Percentiles rank a stretch among this genome's conserved stretches.
These are phyloP conservation scores for Diachrysia chrysitis DNA, from an alignment of 2,888 invertebrate genomes.

Conservation along the genomic window DNA sequence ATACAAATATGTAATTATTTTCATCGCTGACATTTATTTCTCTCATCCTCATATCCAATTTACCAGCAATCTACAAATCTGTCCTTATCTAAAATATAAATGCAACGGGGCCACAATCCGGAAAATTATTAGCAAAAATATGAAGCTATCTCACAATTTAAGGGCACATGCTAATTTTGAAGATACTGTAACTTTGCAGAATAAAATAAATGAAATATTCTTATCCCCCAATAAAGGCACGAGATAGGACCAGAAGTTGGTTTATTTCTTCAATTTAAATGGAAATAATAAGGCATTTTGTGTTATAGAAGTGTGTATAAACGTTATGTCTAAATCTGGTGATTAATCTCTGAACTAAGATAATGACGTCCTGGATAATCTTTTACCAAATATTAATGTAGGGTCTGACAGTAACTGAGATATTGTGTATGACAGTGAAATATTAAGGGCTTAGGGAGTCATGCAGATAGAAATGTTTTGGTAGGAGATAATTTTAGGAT, in stretches of 20 bases:
- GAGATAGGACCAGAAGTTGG: slow-evolving; percentile 50
- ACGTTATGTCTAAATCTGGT: neutral
- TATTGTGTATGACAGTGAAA: slow-evolving; percentile 58
- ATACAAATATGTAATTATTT: neutral
- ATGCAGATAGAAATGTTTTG: slow-evolving; percentile 18
- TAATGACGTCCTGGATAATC: slow-evolving; percentile 43
- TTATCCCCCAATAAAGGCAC: slow-evolving; percentile 52
- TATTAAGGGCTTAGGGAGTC: slow-evolving; percentile 52
- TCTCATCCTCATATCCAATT: slow-evolving; percentile 32
- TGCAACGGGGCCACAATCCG: slow-evolving; percentile 29
- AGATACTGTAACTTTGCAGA: slow-evolving; percentile 54
- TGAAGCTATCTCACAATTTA: slow-evolving; percentile 51
- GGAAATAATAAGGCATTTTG: slow-evolving; percentile 30
- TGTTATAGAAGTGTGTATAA: neutral
- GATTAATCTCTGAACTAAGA: slow-evolving; percentile 42
- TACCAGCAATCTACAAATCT: slow-evolving; percentile 35
- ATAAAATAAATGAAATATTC: slow-evolving; percentile 64
- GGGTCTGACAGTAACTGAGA: slow-evolving; percentile 39
- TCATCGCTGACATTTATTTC: slow-evolving; percentile 14
- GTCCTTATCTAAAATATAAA: slow-evolving; percentile 29
- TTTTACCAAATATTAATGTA: slow-evolving; percentile 54
- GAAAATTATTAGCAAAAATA: slow-evolving; percentile 62
- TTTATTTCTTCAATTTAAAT: slow-evolving; percentile 62
- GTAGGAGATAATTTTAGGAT: slow-evolving; percentile 13
- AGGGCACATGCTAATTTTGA: slow-evolving; percentile 61